Evolutionary conservation across 1,140 invertebrate species (phyloP), one percentile per base, ranked within the genome.

Genomic region (Zaprionus vittiger): DNA sequence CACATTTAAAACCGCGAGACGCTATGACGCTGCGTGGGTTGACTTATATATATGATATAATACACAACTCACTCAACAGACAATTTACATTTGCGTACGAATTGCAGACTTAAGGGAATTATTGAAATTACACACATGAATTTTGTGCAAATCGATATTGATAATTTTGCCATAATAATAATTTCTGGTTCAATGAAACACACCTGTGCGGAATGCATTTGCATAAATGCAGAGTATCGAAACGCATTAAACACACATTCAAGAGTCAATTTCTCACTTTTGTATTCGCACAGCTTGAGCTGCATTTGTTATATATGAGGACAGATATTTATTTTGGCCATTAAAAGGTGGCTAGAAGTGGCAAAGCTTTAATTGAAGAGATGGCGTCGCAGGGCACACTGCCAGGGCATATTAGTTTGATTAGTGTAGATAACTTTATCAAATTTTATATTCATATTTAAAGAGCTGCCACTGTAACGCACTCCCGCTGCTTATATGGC

Each of bases 141-240:
- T 41, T 17, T 47, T 52, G 20, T 24, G 47, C 20, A 24, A 52
- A 52, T 52, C 41, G 41, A 22, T 52, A 22, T 52, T 20, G 12
- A 52, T 22, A 57, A 57, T 38, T 59, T 57, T 7, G 60, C 28
- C 54, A 59, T 71, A 61, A 47, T 72, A 61, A 59, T 71, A 65
- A 55, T 72, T 66, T 66, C 63, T 69, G 55, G 60, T 57, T 77
- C 83, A 87, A 86, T 87, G 83, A 83, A 87, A 77, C 20, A 24
- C 67, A 20, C 64, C 62, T 66, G 79, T 57, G 75, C 75, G 72
- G 81, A 82, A 73, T 76, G 67, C 84, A 86, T 86, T 86, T 80
- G 75, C 83, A 86, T 86, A 87, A 78, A 87, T 82, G 83, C 17
- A 82, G 70, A 71, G 66, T 37, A 59, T 24, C 9, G 76, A 74